Conservation (phyloP, 2,888 invertebrate species). For the Hyposoter dolosus region DNA sequence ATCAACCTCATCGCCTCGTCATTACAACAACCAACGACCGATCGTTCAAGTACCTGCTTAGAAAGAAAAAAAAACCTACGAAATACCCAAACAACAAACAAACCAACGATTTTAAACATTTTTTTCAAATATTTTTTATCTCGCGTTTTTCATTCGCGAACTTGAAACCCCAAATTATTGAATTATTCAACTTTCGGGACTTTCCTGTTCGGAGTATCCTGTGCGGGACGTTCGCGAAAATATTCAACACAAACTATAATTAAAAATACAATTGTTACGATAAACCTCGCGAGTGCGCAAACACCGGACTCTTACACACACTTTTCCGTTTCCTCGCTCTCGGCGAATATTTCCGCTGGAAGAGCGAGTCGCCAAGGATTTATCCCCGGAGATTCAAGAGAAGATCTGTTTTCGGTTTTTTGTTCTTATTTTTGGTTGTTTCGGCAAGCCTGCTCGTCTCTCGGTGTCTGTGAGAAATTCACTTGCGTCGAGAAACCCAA, state of each 20-base stretch:
- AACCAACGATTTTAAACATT: not conserved
- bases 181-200: not conserved
- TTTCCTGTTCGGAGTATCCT: not conserved
- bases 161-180: not conserved
- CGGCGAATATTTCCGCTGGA: not conserved
- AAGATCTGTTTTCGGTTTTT: not conserved
- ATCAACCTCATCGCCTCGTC: not conserved
- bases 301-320: not conserved
- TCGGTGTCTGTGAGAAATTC: slow-evolving; percentile 14
- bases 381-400: not conserved
- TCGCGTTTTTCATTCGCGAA: not conserved
- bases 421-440: slow-evolving; percentile 2
- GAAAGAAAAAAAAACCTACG: not conserved
- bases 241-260: not conserved
- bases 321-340: not conserved
- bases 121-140: not conserved
- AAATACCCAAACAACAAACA: not conserved
- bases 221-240: slow-evolving; percentile 6
- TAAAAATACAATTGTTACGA: not conserved
- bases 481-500: not conserved
- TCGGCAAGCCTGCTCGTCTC: not conserved
- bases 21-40: not conserved
- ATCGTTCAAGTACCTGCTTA: slow-evolving; percentile 12
- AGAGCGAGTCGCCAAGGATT: not conserved
- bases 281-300: slow-evolving; percentile 16